phyloP scores from a whole-genome alignment of 2,888 invertebrate genomes.

The Rhimphoctona megacephalus region DNA sequence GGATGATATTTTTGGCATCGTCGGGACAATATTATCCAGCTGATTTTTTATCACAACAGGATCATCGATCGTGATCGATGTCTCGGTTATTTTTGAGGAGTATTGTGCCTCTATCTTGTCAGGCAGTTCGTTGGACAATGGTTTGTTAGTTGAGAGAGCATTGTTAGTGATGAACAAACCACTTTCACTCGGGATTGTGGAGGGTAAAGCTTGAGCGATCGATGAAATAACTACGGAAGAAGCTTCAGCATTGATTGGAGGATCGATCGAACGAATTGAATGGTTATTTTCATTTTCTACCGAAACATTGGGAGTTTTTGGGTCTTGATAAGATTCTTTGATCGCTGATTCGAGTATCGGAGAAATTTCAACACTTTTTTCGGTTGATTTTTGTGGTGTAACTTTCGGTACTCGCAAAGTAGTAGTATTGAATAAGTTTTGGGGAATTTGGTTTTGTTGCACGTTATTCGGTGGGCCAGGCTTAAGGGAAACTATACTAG shows the following conservation, averaged over 20 bases:
- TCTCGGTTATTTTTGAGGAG: neutral
- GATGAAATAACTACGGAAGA: slow-evolving; percentile 16
- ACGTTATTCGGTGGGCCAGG: slow-evolving; percentile 21
- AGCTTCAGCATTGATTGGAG: slow-evolving; percentile 36
- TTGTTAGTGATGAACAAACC: slow-evolving; percentile 42
- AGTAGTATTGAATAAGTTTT: neutral
- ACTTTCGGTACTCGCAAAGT: neutral
- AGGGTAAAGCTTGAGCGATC: slow-evolving; percentile 27
- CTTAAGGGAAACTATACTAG: slow-evolving; percentile 58
- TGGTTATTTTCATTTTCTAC: neutral
- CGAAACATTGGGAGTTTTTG: neutral
- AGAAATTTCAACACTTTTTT: slow-evolving; percentile 6
- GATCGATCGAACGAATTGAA: neutral
- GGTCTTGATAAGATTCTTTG: neutral
- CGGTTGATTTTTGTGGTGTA: neutral
- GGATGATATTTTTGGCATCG: slow-evolving; percentile 49
- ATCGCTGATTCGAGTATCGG: neutral
- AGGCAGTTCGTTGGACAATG: neutral
- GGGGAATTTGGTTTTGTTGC: slow-evolving; percentile 11
- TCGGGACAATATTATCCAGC: neutral
- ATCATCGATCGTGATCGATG: slow-evolving; percentile 22
- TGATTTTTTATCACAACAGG: neutral
- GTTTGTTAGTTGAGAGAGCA: slow-evolving; percentile 15
- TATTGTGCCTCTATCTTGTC: neutral
- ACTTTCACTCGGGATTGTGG: slow-evolving; percentile 36